Evolutionary conservation across 2,113 vertebrate genomes (phyloP).

Genomic region (Pan troglodytes): DNA sequence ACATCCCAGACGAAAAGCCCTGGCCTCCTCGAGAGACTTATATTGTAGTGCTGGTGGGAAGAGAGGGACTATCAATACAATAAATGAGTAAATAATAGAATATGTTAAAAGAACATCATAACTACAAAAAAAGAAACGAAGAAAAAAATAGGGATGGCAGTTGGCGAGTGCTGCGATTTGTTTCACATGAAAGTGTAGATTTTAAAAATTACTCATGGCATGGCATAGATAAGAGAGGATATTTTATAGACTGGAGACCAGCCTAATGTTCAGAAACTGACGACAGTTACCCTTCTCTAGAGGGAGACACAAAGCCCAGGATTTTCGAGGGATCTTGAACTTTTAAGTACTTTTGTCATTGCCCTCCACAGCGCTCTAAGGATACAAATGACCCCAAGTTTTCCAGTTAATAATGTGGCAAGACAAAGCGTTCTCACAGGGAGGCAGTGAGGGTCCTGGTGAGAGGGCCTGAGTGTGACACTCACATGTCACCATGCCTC

Average conservation of each 20-base stretch:
- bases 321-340: not conserved
- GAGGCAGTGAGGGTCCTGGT: not conserved
- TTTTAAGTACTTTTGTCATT: not conserved
- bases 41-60: not conserved
- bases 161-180: not conserved
- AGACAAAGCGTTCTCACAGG: not conserved
- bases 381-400: not conserved
- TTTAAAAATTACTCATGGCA: not conserved
- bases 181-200: not conserved
- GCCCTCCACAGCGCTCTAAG: not conserved
- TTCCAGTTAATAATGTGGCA: not conserved
- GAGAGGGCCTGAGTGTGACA: not conserved
- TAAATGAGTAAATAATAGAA: not conserved
- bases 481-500: not conserved
- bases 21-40: fast-evolving
- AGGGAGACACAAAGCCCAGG: not conserved
- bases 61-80: not conserved
- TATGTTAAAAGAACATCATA: not conserved
- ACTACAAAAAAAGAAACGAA: not conserved
- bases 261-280: not conserved
- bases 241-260: not conserved
- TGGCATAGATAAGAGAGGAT: no score
- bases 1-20: not conserved
- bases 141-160: not conserved
- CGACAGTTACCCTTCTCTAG: not conserved